Percentiles rank a stretch among this genome's conserved stretches.
Conservation (phyloP, 92 coral and sea anemone species). For the Zoanthus sociatus region DNA sequence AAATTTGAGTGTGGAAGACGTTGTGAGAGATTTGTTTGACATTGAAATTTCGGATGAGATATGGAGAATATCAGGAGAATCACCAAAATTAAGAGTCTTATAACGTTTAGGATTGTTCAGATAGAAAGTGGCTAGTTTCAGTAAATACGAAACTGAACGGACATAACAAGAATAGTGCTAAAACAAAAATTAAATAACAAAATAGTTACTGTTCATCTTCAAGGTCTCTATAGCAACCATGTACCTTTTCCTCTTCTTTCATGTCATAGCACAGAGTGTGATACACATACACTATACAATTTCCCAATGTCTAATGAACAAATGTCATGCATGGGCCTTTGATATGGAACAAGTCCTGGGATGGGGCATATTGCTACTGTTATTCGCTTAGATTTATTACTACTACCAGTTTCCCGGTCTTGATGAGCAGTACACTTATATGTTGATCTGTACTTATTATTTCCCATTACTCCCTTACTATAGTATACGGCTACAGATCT, state of each 20-base stretch:
- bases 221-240: neutral
- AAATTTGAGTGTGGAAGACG: slow-evolving; percentile 4
- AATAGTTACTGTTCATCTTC: neutral
- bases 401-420: neutral
- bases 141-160: neutral
- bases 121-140: slow-evolving; percentile 10
- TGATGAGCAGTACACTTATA: slow-evolving; percentile 7
- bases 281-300: slow-evolving; percentile 24
- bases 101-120: neutral
- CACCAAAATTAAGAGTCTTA: neutral
- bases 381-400: slow-evolving; percentile 27
- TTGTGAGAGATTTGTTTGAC: neutral
- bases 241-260: slow-evolving; percentile 4
- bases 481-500: slow-evolving; percentile 29
- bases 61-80: too few species aligned
- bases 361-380: slow-evolving; percentile 38
- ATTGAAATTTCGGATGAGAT: neutral
- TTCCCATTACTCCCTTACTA: slow-evolving; percentile 29
- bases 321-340: slow-evolving; percentile 33
- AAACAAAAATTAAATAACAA: too few species aligned
- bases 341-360: slow-evolving; percentile 37
- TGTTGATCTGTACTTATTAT: slow-evolving; percentile 9
- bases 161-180: too few species aligned
- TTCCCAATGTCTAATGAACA: slow-evolving; percentile 37
- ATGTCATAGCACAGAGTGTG: slow-evolving; percentile 6